These are phyloP conservation scores for Trogon surrucura DNA, from an alignment of 2,113 vertebrate genomes.

Conservation along the genomic window DNA sequence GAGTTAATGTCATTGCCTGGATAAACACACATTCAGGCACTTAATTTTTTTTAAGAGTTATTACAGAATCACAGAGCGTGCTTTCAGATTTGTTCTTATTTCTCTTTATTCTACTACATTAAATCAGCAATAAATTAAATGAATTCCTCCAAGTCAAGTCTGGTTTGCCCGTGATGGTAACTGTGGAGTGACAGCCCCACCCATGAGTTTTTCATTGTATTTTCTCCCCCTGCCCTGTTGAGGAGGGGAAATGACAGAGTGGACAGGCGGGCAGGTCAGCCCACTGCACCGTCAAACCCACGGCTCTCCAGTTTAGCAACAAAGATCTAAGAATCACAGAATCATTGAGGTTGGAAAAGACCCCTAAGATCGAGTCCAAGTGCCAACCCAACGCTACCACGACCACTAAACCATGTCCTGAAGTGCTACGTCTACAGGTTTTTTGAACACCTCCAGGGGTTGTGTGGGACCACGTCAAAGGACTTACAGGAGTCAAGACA, in stretches of 20 bases:
- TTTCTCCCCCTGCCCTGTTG: background rate
- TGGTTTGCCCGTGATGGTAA: background rate
- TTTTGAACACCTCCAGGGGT: no score
- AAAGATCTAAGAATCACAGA: background rate
- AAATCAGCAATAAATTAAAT: background rate
- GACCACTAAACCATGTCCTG: no score
- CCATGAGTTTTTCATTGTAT: fast-evolving
- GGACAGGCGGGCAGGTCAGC: background rate
- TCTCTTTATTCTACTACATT: background rate
- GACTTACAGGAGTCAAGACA: background rate
- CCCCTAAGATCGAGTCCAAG: no score
- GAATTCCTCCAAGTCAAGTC: background rate
- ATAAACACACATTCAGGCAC: background rate
- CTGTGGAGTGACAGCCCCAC: background rate
- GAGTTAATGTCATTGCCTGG: background rate
- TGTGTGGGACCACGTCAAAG: background rate
- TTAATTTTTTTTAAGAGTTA: background rate
- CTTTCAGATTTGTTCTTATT: background rate
- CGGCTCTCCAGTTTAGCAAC: background rate
- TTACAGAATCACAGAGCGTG: background rate
- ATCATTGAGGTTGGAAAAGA: no score
- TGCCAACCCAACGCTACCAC: no score
- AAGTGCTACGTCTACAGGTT: no score
- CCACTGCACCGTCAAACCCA: background rate
- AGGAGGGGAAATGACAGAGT: background rate